phyloP scores from a whole-genome alignment of 2,797 vertebrate genomes.

The Acipenser ruthenus region DNA sequence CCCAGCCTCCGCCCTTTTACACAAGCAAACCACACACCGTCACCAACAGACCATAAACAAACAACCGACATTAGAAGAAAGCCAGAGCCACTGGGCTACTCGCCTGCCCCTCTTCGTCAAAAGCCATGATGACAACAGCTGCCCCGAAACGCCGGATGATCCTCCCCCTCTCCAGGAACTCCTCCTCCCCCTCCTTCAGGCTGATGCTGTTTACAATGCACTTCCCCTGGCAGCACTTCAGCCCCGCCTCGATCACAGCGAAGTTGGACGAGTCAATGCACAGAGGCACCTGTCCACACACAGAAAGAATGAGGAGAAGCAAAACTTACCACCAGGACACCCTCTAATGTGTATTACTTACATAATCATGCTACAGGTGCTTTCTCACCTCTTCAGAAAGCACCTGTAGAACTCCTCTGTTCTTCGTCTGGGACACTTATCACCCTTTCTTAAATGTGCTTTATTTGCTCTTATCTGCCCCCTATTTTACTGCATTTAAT shows the following conservation, averaged over 20 bases:
- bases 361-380: too few relatives aligned
- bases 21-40: not conserved
- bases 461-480: too few relatives aligned
- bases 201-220: conserved; percentile 96
- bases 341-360: too few relatives aligned
- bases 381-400: too few relatives aligned
- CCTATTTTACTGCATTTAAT: too few relatives aligned
- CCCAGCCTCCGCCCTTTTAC: not conserved
- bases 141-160: conserved; percentile 82
- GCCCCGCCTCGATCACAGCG: conserved; percentile 83
- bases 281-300: conserved; percentile 71
- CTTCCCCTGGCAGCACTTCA: conserved; percentile 93
- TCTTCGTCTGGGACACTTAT: too few relatives aligned
- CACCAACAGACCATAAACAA: not conserved
- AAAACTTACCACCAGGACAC: too few relatives aligned
- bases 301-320: not conserved
- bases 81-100: conserved; percentile 17
- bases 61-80: not conserved
- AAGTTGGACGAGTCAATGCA: conserved; percentile 96
- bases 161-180: conserved; percentile 73
- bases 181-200: conserved; percentile 86
- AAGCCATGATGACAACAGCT: conserved; percentile 92
- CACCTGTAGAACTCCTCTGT: too few relatives aligned
- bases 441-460: too few relatives aligned
- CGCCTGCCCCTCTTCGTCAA: conserved; percentile 91